Evolutionary conservation across 35 echinoderm and acorn worm genomes (phyloP).

Genomic region (Apostichopus japonicus): DNA sequence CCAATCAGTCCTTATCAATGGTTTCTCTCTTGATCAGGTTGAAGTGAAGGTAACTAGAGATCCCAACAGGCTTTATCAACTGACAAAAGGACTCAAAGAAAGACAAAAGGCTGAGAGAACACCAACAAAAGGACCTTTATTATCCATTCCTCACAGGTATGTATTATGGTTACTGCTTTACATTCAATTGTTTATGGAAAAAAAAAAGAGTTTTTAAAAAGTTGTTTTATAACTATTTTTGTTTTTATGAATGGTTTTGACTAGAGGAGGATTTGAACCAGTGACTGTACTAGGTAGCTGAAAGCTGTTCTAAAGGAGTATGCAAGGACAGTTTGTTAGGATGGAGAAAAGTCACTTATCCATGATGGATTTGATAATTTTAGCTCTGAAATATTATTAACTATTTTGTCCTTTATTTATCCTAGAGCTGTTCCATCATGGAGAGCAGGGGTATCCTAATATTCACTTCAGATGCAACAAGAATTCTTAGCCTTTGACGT

Average conservation of each 20-base stretch:
- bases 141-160: slow-evolving; percentile 94
- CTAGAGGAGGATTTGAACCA: too few species aligned
- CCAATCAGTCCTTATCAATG: background rate
- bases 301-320: too few species aligned
- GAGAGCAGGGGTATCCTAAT: slow-evolving; percentile 64
- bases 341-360: too few species aligned
- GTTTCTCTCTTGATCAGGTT: slow-evolving; percentile 57
- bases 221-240: background rate
- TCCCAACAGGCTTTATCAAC: slow-evolving; percentile 82
- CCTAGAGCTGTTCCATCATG: slow-evolving; percentile 79
- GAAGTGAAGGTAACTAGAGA: slow-evolving; percentile 89
- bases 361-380: too few species aligned
- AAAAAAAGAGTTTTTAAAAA: background rate
- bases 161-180: background rate
- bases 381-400: too few species aligned
- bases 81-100: slow-evolving; percentile 95
- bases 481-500: too few species aligned
- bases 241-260: too few species aligned
- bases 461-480: background rate
- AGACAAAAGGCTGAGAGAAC: slow-evolving; percentile 73
- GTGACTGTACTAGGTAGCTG: too few species aligned
- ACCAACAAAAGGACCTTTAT: slow-evolving; percentile 58
- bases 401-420: background rate
- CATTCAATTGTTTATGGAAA: background rate
- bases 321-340: too few species aligned